A percentile compares a stretch with the other conserved stretches of the same genome.
phyloP scores from a whole-genome alignment of 1,140 invertebrate genomes.

The Oryctes rhinoceros region DNA sequence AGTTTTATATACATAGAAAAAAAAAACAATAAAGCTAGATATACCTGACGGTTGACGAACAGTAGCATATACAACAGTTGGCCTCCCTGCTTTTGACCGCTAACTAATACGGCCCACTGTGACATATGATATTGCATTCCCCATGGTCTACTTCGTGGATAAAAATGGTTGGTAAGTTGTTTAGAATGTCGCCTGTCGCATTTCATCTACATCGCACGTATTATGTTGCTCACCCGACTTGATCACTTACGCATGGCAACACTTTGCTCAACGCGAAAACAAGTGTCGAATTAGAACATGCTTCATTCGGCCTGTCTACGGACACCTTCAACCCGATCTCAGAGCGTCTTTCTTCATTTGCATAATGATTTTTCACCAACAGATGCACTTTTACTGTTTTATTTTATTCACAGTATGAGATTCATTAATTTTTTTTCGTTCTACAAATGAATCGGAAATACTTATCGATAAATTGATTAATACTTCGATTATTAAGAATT shows the following conservation, averaged over 20 bases:
- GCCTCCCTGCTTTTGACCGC: constrained; percentile 35
- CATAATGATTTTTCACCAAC: constrained; percentile 41
- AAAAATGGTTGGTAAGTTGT: constrained; percentile 46
- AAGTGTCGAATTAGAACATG: constrained; percentile 45
- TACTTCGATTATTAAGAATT: not conserved
- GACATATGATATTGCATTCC: constrained; percentile 46
- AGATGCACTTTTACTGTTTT: constrained; percentile 22
- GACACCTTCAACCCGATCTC: constrained; percentile 34
- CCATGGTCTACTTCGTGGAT: constrained; percentile 41
- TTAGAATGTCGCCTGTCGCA: constrained; percentile 44
- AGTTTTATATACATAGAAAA: constrained; percentile 17
- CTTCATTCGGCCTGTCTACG: constrained; percentile 43
- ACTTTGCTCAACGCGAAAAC: constrained; percentile 43
- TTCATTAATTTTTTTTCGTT: not conserved
- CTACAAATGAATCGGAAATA: not conserved
- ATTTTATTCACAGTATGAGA: constrained; percentile 22
- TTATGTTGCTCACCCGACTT: constrained; percentile 44
- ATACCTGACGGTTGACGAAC: constrained; percentile 41
- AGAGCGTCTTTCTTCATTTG: constrained; percentile 36
- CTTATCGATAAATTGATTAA: not conserved
- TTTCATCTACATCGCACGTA: constrained; percentile 43
- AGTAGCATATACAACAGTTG: constrained; percentile 44
- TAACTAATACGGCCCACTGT: constrained; percentile 36
- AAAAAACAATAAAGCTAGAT: constrained; percentile 35
- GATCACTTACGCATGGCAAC: constrained; percentile 44